phyloP scores from a whole-genome alignment of 2,888 invertebrate genomes.

The Thalpophila matura region DNA sequence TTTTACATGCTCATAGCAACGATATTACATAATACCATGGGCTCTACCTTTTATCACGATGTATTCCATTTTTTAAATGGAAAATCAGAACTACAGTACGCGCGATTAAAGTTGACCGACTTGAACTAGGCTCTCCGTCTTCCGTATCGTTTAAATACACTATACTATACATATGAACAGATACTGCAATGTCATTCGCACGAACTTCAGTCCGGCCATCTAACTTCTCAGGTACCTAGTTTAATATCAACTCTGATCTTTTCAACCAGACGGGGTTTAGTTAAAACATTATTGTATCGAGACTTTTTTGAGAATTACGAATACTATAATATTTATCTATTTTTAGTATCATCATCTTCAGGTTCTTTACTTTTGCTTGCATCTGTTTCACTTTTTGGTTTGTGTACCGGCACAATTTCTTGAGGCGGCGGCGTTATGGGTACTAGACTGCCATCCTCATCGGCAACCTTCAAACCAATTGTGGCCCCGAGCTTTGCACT shows the following conservation, averaged over 20 bases:
- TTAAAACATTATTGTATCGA: conserved; percentile 32
- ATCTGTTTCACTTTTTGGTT: conserved; percentile 71
- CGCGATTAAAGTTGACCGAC: no score
- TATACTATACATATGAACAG: no score
- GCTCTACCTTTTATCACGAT: conserved; percentile 39
- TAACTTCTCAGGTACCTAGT: no score
- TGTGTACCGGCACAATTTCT: conserved; percentile 85
- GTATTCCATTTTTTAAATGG: conserved; percentile 25
- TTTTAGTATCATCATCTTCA: conserved; percentile 75
- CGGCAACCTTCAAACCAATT: conserved; percentile 94
- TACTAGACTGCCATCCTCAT: conserved; percentile 91
- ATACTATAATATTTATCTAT: conserved; percentile 70
- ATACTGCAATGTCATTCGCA: no score
- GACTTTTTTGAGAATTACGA: conserved; percentile 10
- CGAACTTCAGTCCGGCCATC: no score
- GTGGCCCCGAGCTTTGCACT: conserved; percentile 96
- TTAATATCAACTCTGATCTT: conserved; percentile 19
- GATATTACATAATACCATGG: conserved; percentile 44
- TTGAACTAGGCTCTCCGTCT: no score
- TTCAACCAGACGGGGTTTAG: conserved; percentile 13
- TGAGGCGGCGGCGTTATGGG: conserved; percentile 83
- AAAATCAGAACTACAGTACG: conserved; percentile 15
- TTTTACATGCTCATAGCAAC: conserved; percentile 45
- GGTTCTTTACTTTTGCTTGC: conserved; percentile 74
- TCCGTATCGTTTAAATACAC: no score